Percentiles rank a stretch among this genome's conserved stretches.
Evolutionary conservation across 2,888 invertebrate species (phyloP).

Genomic region (Dicycla oo): DNA sequence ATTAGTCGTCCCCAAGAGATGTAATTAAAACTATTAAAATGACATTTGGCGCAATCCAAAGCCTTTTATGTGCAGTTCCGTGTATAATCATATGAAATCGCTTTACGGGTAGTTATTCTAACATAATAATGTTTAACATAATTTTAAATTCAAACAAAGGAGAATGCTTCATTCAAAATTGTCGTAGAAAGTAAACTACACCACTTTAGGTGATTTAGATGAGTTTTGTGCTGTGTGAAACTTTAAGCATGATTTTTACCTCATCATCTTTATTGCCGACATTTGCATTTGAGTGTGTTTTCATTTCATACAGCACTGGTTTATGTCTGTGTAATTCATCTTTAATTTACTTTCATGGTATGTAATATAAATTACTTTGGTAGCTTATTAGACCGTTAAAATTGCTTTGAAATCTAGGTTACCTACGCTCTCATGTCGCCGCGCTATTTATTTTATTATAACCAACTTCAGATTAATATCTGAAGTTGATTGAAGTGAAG

Average conservation of each 20-base stretch:
- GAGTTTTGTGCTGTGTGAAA: conserved; percentile 62
- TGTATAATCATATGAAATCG: conserved; percentile 76
- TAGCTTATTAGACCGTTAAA: conserved; percentile 47
- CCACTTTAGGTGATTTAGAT: conserved; percentile 53
- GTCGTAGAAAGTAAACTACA: conserved; percentile 66
- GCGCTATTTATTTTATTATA: conserved; percentile 17
- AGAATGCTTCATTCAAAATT: conserved; percentile 68
- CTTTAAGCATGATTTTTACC: conserved; percentile 57
- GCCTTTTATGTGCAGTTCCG: conserved; percentile 70
- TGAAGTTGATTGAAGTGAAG: too few relatives aligned
- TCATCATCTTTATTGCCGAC: conserved; percentile 57
- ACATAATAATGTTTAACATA: conserved; percentile 74
- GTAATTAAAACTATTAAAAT: conserved; percentile 89
- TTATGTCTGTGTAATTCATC: conserved; percentile 59
- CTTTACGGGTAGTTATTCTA: conserved; percentile 75
- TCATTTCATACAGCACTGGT: conserved; percentile 51
- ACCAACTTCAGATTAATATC: conserved; percentile 29
- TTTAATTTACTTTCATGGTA: conserved; percentile 54
- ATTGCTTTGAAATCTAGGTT: conserved; percentile 21
- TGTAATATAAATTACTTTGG: conserved; percentile 47
- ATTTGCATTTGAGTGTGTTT: conserved; percentile 44
- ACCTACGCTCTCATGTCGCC: conserved; percentile 28
- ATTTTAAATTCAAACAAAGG: conserved; percentile 71
- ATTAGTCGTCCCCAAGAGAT: conserved; percentile 73
- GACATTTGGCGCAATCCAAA: conserved; percentile 81